phyloP scores from a whole-genome alignment of 1,140 invertebrate species.

The Drosophila busckii region DNA sequence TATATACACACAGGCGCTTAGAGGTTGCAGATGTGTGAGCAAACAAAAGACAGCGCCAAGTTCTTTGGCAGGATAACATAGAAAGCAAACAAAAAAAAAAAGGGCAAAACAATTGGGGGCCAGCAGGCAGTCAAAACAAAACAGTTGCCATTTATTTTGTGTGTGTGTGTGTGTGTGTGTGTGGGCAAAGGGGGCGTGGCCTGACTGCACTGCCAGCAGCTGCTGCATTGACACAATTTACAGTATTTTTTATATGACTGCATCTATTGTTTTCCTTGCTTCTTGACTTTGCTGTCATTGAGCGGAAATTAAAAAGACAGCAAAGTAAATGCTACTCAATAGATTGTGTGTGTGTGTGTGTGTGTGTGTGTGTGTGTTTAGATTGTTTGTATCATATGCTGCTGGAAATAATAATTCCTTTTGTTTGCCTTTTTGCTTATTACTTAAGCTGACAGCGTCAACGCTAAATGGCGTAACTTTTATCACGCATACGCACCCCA shows the following conservation, averaged over 20 bases:
- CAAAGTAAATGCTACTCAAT: too few species aligned
- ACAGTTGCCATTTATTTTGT: constrained; percentile 12
- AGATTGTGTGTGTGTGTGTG: too few species aligned
- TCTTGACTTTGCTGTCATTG: background rate
- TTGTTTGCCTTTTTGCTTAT: constrained; percentile 17
- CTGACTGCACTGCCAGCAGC: constrained; percentile 21
- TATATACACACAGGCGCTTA: background rate
- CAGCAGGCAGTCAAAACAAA: constrained; percentile 19
- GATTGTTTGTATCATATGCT: too few species aligned
- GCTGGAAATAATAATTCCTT: too few species aligned
- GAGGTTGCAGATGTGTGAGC: constrained; percentile 22
- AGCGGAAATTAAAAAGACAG: constrained; percentile 31
- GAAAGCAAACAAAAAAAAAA: too few species aligned
- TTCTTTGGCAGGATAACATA: constrained; percentile 11
- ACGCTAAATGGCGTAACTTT: constrained; percentile 33
- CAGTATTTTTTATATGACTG: too few species aligned
- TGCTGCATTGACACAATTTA: constrained; percentile 27
- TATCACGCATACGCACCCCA: constrained; percentile 6
- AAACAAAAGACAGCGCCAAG: constrained; percentile 25
- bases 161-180: background rate
- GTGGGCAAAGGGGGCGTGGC: background rate
- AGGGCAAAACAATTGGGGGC: constrained; percentile 22
- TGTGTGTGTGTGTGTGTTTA: too few species aligned
- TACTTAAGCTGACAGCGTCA: constrained; percentile 19
- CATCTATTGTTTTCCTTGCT: too few species aligned